Conservation (phyloP, 2,888 invertebrate species). For the Agonopterix alstromeriana region DNA sequence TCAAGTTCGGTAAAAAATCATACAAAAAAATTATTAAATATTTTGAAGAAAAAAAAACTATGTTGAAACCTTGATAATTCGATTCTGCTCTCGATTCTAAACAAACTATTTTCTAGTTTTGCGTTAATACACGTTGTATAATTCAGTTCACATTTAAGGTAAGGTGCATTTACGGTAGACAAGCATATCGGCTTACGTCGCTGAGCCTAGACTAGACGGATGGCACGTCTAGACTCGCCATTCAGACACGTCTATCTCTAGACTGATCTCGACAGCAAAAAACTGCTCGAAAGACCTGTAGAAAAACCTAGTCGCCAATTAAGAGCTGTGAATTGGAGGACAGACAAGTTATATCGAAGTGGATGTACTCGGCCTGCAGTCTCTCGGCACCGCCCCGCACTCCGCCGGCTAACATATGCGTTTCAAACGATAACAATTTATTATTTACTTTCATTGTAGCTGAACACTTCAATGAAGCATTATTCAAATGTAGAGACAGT, state of each 20-base stretch:
- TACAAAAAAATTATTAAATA: no score
- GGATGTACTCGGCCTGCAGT: slow-evolving; percentile 5
- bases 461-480: neutral
- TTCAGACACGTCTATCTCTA: slow-evolving; percentile 53
- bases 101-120: no score
- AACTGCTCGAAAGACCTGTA: slow-evolving; percentile 29
- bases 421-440: neutral
- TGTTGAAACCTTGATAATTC: no score
- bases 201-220: slow-evolving; percentile 32
- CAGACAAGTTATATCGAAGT: slow-evolving; percentile 8
- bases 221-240: slow-evolving; percentile 53
- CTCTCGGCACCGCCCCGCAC: neutral
- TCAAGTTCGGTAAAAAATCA: no score
- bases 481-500: no score
- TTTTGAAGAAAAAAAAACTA: no score
- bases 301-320: slow-evolving; percentile 42
- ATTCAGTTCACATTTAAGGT: slow-evolving; percentile 45
- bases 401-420: neutral
- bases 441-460: neutral
- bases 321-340: slow-evolving; percentile 29
- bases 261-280: slow-evolving; percentile 46
- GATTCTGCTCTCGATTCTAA: no score
- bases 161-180: slow-evolving; percentile 26
- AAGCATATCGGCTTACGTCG: slow-evolving; percentile 24
- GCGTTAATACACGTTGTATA: no score